Evolutionary conservation across 2,113 vertebrate species (phyloP).

Genomic region (Notarius lentiginosus): DNA sequence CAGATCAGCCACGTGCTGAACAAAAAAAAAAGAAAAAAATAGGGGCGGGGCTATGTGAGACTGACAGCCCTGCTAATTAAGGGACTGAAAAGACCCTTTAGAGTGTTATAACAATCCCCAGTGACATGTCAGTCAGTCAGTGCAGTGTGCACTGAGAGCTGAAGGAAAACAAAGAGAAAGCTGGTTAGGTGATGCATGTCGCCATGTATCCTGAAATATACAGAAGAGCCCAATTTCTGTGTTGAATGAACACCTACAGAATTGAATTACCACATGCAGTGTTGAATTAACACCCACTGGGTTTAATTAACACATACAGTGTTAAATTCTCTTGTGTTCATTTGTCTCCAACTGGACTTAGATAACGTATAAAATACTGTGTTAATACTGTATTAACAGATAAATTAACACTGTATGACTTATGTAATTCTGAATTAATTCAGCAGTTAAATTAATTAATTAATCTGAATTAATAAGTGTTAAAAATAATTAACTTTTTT

Average conservation of each 20-base stretch:
- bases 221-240: conserved; percentile 5
- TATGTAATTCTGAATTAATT: not conserved
- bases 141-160: conserved; percentile 62
- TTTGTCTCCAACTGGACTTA: conserved; percentile 5
- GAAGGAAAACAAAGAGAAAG: conserved; percentile 63
- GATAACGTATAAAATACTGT: not conserved
- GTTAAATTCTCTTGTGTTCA: conserved; percentile 16
- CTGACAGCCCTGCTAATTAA: conserved; percentile 99
- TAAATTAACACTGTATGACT: not conserved
- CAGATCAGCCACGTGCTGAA: conserved; percentile 92
- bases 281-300: conserved; percentile 21
- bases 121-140: conserved; percentile 25
- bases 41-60: conserved; percentile 78
- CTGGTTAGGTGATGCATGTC: conserved; percentile 49
- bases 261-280: conserved; percentile 24
- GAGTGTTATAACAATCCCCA: conserved; percentile 94
- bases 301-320: conserved; percentile 25
- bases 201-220: not conserved
- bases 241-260: conserved; percentile 23
- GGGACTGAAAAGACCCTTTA: conserved; percentile 92
- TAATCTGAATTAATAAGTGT: not conserved
- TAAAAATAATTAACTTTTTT: not conserved
- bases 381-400: not conserved
- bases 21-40: conserved; percentile 67
- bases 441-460: not conserved